Evolutionary conservation across 2,113 vertebrate species (phyloP).

Genomic region (Notothenia coriiceps): DNA sequence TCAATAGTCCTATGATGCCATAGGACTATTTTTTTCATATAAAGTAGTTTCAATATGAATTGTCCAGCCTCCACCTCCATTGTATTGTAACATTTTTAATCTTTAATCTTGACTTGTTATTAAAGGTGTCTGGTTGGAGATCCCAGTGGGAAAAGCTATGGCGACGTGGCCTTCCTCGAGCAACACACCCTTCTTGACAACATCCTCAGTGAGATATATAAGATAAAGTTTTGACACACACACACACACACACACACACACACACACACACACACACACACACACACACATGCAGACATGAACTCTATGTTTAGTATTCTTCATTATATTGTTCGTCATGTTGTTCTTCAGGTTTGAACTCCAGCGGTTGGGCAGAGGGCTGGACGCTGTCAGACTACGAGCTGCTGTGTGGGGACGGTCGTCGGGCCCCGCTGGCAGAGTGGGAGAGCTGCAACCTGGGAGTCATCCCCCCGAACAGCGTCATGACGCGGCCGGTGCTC

Average conservation of each 20-base stretch:
- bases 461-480: constrained; percentile 84
- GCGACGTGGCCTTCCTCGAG: constrained; percentile 92
- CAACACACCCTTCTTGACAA: constrained; percentile 89
- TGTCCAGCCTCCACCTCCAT: background rate
- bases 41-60: background rate
- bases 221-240: background rate
- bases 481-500: constrained; percentile 90
- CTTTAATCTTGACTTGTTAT: background rate
- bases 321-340: background rate
- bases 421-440: constrained; percentile 82
- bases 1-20: too few relatives aligned
- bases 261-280: background rate
- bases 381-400: constrained; percentile 84
- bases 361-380: constrained; percentile 86
- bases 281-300: background rate
- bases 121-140: constrained; percentile 91
- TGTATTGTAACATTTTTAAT: background rate
- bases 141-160: constrained; percentile 88
- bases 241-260: background rate
- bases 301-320: background rate
- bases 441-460: constrained; percentile 91
- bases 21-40: too few relatives aligned
- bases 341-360: constrained; percentile 80
- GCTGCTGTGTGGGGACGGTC: constrained; percentile 86
- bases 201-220: constrained; percentile 84